Conservation (phyloP, 2,888 invertebrate genomes). For the Craniophora ligustri region DNA sequence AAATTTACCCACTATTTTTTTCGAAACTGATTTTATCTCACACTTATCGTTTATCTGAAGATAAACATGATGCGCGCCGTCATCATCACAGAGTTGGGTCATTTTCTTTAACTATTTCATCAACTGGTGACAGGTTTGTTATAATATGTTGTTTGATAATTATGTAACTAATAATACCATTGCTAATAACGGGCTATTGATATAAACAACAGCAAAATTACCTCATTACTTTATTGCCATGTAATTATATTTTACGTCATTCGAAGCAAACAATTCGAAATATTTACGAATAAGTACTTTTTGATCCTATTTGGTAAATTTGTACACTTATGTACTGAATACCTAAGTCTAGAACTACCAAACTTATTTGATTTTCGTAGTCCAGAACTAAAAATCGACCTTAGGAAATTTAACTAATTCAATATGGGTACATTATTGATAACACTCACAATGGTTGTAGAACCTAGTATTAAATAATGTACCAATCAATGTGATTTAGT, state of each 20-base stretch:
- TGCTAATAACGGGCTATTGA: slow-evolving; percentile 37
- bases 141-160: slow-evolving; percentile 39
- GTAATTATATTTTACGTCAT: slow-evolving; percentile 37
- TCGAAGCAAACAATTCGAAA: slow-evolving; percentile 14
- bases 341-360: not conserved
- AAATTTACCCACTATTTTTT: slow-evolving; percentile 41
- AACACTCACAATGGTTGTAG: not conserved
- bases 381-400: no score
- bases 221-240: slow-evolving; percentile 28
- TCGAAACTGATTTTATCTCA: slow-evolving; percentile 47
- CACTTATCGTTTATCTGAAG: slow-evolving; percentile 42
- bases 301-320: slow-evolving; percentile 4
- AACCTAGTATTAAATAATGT: not conserved
- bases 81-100: slow-evolving; percentile 41
- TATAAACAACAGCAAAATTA: slow-evolving; percentile 41
- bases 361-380: no score
- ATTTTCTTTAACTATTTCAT: slow-evolving; percentile 51
- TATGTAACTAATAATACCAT: slow-evolving; percentile 27
- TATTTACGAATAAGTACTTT: slow-evolving; percentile 18
- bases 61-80: slow-evolving; percentile 41
- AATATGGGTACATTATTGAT: not conserved
- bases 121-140: slow-evolving; percentile 48
- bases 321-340: slow-evolving; percentile 11
- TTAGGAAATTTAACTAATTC: no score
- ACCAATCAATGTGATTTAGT: not conserved